phyloP scores from a whole-genome alignment of 2,797 vertebrate species.

The Clarias pachynema region DNA sequence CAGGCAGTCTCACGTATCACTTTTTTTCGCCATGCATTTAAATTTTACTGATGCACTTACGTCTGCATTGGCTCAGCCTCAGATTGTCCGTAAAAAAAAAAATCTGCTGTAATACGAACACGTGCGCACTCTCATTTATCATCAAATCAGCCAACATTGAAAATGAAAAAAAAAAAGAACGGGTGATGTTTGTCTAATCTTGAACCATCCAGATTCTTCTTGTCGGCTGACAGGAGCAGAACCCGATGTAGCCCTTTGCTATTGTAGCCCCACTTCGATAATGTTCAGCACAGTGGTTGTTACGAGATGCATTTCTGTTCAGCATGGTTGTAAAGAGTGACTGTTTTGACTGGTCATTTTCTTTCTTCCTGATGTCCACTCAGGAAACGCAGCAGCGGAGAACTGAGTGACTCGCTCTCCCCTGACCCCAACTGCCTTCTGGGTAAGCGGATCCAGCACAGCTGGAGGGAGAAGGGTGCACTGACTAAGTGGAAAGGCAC shows the following conservation, averaged over 20 bases:
- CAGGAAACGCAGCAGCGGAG: slow-evolving; percentile 84
- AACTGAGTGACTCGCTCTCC: slow-evolving; percentile 77
- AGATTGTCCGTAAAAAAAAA: not conserved
- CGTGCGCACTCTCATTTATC: not conserved
- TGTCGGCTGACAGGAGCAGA: not conserved
- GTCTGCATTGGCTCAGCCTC: not conserved
- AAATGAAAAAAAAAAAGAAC: not conserved
- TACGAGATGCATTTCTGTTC: not conserved
- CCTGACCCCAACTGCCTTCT: slow-evolving; percentile 80
- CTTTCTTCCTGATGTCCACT: not conserved
- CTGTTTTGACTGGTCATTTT: not conserved
- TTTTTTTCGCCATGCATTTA: not conserved
- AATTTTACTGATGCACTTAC: not conserved
- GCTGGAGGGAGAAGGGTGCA: slow-evolving; percentile 81
- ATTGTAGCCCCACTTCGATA: not conserved
- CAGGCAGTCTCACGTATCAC: not conserved
- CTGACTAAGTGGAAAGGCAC: slow-evolving; percentile 84
- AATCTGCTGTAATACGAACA: not conserved
- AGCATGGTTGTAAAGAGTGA: not conserved
- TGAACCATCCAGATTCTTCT: not conserved
- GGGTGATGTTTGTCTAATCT: not conserved
- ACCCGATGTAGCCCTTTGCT: not conserved
- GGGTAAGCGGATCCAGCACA: slow-evolving; percentile 80
- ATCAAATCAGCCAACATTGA: not conserved
- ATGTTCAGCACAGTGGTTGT: not conserved